phyloP scores from a whole-genome alignment of 2,113 vertebrate genomes.

The Camarhynchus parvulus region DNA sequence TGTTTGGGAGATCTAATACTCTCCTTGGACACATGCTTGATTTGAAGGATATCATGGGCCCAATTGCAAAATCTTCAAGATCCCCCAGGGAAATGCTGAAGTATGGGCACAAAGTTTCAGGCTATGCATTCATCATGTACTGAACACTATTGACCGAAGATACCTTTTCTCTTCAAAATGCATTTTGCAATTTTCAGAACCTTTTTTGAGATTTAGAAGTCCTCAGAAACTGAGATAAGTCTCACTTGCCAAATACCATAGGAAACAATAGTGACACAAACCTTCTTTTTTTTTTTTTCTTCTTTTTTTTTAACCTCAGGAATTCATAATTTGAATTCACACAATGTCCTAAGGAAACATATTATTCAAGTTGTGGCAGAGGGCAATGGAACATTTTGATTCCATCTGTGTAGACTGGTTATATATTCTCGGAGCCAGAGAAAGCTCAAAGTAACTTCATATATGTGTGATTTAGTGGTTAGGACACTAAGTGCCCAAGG shows the following conservation, averaged over 20 bases:
- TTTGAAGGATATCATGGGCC: neutral
- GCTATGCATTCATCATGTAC: neutral
- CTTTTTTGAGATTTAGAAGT: neutral
- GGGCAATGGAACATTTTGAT: neutral
- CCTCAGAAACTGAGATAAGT: neutral
- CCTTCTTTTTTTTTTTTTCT: too few relatives aligned
- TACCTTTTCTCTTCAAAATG: neutral
- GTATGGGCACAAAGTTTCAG: neutral
- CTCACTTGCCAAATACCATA: neutral
- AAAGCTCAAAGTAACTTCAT: neutral
- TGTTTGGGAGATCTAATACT: neutral
- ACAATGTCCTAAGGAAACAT: neutral
- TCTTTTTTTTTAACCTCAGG: neutral
- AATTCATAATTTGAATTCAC: neutral
- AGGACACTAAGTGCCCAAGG: neutral
- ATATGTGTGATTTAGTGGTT: slow-evolving; percentile 6
- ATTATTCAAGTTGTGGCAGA: neutral
- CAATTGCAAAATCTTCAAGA: neutral
- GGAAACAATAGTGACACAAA: neutral
- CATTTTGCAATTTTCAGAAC: neutral
- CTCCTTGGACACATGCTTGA: neutral
- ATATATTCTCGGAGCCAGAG: neutral
- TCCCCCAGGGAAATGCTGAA: neutral
- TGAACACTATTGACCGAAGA: neutral
- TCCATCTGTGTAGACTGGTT: neutral